Evolutionary conservation across 2,888 invertebrate genomes (phyloP).

Genomic region (Brassicogethes aeneus): DNA sequence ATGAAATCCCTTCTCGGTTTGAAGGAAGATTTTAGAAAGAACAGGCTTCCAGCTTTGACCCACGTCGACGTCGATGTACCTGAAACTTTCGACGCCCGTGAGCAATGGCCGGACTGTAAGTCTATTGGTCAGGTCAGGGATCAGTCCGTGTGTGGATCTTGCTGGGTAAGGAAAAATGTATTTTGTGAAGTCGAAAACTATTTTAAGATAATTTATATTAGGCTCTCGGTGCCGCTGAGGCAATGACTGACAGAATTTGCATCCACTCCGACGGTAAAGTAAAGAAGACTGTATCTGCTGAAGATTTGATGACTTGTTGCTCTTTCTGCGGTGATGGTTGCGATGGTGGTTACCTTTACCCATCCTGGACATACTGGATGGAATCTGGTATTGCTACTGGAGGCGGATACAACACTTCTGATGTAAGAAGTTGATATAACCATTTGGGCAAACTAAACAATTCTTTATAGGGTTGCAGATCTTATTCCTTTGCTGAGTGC

Average conservation of each 20-base stretch:
- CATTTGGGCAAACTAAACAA: too few species aligned
- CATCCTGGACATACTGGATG: slow-evolving; percentile 79
- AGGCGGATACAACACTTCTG: too few species aligned
- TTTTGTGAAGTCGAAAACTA: too few species aligned
- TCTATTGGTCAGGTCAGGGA: slow-evolving; percentile 71
- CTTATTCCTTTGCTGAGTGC: slow-evolving; percentile 70
- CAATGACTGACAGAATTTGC: slow-evolving; percentile 79
- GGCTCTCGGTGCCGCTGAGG: slow-evolving; percentile 80
- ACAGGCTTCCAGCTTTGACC: background rate
- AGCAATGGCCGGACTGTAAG: slow-evolving; percentile 73
- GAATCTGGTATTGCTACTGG: slow-evolving; percentile 76
- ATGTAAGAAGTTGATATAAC: too few species aligned
- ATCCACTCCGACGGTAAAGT: slow-evolving; percentile 61
- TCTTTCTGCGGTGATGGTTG: slow-evolving; percentile 67
- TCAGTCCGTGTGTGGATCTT: slow-evolving; percentile 82
- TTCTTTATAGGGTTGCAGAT: slow-evolving; percentile 76
- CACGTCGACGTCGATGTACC: slow-evolving; percentile 39
- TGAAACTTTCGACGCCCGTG: slow-evolving; percentile 68
- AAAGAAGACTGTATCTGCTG: slow-evolving; percentile 67
- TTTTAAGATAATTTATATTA: too few species aligned
- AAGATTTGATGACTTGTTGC: slow-evolving; percentile 74
- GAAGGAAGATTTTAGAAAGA: background rate
- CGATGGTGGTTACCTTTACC: slow-evolving; percentile 67
- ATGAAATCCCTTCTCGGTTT: slow-evolving; percentile 57
- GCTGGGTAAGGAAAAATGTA: too few species aligned